These are phyloP conservation scores for Arothron firmamentum DNA, from an alignment of 2,113 vertebrate genomes.

Conservation along the genomic window DNA sequence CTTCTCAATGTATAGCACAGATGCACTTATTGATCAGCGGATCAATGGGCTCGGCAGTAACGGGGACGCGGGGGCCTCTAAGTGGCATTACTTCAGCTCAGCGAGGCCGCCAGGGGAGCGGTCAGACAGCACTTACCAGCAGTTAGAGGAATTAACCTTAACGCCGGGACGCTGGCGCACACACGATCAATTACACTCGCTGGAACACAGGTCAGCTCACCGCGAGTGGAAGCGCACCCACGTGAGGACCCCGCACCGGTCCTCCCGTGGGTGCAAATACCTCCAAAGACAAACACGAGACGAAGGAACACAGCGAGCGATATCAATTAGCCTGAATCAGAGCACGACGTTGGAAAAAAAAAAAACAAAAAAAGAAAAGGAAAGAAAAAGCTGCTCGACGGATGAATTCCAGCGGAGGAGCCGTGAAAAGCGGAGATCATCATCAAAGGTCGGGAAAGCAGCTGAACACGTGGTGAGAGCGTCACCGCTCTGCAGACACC, in stretches of 20 bases:
- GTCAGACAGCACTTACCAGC: constrained; percentile 74
- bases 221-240: constrained; percentile 32
- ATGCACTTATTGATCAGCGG: constrained; percentile 69
- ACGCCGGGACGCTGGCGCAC: constrained; percentile 61
- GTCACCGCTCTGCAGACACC: constrained; percentile 18
- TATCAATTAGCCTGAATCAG: constrained; percentile 57
- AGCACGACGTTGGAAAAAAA: constrained; percentile 36
- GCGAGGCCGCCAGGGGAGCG: constrained; percentile 66
- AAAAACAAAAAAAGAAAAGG: not conserved
- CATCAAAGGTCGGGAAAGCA: constrained; percentile 7
- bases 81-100: constrained; percentile 69
- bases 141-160: constrained; percentile 75
- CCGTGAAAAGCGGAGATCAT: too few species aligned
- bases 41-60: constrained; percentile 62
- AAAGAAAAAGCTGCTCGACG: constrained; percentile 54
- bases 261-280: not conserved
- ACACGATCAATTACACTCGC: constrained; percentile 65
- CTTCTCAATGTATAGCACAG: constrained; percentile 46
- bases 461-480: constrained; percentile 52
- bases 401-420: constrained; percentile 38
- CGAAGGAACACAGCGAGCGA: constrained; percentile 5
- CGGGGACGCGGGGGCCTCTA: constrained; percentile 56
- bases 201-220: constrained; percentile 51
- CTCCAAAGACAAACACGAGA: not conserved
- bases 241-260: constrained; percentile 9